Evolutionary conservation across 2,797 vertebrate species (phyloP), one percentile per base, ranked within the genome.

Genomic region (Pangasius larnaudii): DNA sequence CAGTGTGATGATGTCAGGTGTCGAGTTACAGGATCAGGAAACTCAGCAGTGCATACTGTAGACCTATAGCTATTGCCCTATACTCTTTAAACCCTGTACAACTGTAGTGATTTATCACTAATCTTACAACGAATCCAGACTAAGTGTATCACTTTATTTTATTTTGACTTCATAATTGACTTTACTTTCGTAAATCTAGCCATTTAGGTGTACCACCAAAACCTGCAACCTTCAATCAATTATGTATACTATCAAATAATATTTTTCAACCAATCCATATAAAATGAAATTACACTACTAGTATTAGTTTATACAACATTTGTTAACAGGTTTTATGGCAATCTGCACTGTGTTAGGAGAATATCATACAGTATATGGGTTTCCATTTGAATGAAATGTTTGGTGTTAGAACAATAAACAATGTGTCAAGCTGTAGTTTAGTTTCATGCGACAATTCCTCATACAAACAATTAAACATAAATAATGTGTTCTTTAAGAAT

Each of bases 1-100:
- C 84, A 90, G 83, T 33, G 80, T 88, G 87, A 93, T 95, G 93
- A 94, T 93, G 94, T 95, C 92, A 94, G 91, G 94, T 92, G 91
- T 95, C 93, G n/a, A 74, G 58, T 95, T 95, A 93, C 63, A 14
- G 36, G 14, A 61, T 77, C 39, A 74, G 85, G 85, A 75, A 75
- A n/a, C 53, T 24, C 33, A 58, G 3, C 87, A 84, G 42, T 19
- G 53, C 42, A 33, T 39, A 19, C 39, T 51, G 42, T 49, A 53
- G 39, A 27, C 18, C 22, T 65, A n/a, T 46, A 8, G 1, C 8
- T 51, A 59, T 13, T 2, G 6, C 19, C 33, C n/a, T 36, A 6
- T 22, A 53, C 30, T 33, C 19, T 24, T 13, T 13, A 78, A 13
- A 27, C 22, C 46, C 72, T 74, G 22, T 27, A 74, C 42, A 74